Evolutionary conservation across 2,888 invertebrate species (phyloP).

Genomic region (Amblyjoppa fuscipennis): DNA sequence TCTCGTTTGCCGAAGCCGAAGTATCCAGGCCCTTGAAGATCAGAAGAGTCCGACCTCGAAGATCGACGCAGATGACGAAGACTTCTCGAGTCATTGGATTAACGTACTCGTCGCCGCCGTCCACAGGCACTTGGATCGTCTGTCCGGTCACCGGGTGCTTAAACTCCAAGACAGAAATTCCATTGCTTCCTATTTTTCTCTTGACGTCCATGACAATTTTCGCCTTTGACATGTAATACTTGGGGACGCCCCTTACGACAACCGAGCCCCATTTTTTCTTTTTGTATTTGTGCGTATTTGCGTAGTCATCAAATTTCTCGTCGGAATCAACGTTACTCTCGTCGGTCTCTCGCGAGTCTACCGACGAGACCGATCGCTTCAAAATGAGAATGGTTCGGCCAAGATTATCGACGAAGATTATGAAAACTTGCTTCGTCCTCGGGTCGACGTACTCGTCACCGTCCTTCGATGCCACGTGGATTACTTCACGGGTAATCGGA

Average conservation of each 20-base stretch:
- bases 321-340: neutral
- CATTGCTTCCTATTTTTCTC: neutral
- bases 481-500: neutral
- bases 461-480: neutral
- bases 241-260: constrained; percentile 17
- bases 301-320: neutral
- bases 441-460: constrained; percentile 22
- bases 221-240: constrained; percentile 17
- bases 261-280: constrained; percentile 27
- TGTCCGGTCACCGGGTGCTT: constrained; percentile 18
- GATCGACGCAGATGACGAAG: constrained; percentile 49
- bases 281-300: neutral
- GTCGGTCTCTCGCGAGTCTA: neutral
- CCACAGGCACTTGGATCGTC: neutral
- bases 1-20: neutral
- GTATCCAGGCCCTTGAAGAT: constrained; percentile 22
- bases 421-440: constrained; percentile 9
- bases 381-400: constrained; percentile 19
- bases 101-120: constrained; percentile 35
- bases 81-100: constrained; percentile 4
- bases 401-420: constrained; percentile 22
- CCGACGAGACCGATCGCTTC: neutral
- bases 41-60: constrained; percentile 31
- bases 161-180: constrained; percentile 21
- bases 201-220: neutral